Evolutionary conservation across 2,113 vertebrate species (phyloP).

Genomic region (Pygoscelis antarcticus): DNA sequence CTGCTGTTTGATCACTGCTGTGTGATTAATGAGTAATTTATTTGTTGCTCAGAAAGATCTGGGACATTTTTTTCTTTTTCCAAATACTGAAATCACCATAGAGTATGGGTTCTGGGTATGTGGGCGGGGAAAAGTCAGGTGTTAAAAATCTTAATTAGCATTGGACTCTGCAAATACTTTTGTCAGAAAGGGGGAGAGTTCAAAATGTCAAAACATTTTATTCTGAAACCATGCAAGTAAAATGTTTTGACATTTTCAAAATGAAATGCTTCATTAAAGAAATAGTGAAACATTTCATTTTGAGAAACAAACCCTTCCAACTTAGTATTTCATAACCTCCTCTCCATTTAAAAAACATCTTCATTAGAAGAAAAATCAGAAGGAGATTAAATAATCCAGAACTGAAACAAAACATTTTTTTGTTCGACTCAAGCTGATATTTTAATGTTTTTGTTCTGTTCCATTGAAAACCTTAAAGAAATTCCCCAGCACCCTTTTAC

Average conservation of each 20-base stretch:
- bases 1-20: neutral
- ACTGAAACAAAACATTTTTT: neutral
- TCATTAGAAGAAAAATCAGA: neutral
- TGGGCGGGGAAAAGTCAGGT: neutral
- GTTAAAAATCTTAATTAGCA: neutral
- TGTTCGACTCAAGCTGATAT: neutral
- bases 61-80: neutral
- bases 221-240: neutral
- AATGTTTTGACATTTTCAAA: conserved; percentile 36
- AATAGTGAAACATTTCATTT: neutral
- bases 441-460: neutral
- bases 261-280: neutral
- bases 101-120: neutral
- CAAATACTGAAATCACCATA: neutral
- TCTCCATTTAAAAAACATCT: neutral
- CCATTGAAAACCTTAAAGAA: neutral
- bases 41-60: neutral
- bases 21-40: neutral
- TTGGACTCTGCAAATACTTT: neutral
- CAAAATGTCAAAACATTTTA: neutral
- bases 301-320: neutral
- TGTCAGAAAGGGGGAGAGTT: neutral
- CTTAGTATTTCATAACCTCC: neutral
- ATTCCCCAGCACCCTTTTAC: neutral
- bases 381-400: neutral